Percentiles rank a stretch among this genome's conserved stretches.
These are phyloP conservation scores for Steinernema hermaphroditum DNA, from an alignment of 2,888 invertebrate species.

Conservation along the genomic window DNA sequence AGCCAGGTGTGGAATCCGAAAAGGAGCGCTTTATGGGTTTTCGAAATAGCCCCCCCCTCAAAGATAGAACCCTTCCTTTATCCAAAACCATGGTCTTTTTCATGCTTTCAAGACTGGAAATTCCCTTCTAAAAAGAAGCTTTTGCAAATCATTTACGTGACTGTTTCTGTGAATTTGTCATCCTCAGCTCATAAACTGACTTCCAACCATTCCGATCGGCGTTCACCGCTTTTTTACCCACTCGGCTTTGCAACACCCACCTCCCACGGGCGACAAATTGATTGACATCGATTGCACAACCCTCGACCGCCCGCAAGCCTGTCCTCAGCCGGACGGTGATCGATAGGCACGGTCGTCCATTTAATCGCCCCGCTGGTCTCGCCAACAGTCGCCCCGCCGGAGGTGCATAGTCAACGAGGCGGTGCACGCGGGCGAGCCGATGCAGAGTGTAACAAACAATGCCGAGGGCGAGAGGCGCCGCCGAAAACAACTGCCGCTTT, in stretches of 20 bases:
- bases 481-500: constrained; percentile 14
- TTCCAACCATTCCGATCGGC: too few relatives aligned
- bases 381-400: not conserved
- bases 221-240: not conserved
- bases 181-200: too few relatives aligned
- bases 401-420: not conserved
- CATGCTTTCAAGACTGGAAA: too few relatives aligned
- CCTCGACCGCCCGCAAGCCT: not conserved
- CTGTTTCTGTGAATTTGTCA: too few relatives aligned
- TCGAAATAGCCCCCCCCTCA: too few relatives aligned
- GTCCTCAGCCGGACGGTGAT: not conserved
- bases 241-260: not conserved
- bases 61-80: too few relatives aligned
- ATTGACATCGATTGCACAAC: constrained; percentile 16
- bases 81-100: too few relatives aligned
- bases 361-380: not conserved
- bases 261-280: constrained; percentile 8
- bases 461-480: constrained; percentile 18
- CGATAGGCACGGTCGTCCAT: not conserved
- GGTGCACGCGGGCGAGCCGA: not conserved
- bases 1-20: too few relatives aligned
- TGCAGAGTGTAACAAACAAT: constrained; percentile 14
- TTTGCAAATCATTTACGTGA: too few relatives aligned
- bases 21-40: too few relatives aligned
- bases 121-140: too few relatives aligned